Conservation (phyloP, 2,888 invertebrate genomes). For the Xanthorhoe designata region DNA sequence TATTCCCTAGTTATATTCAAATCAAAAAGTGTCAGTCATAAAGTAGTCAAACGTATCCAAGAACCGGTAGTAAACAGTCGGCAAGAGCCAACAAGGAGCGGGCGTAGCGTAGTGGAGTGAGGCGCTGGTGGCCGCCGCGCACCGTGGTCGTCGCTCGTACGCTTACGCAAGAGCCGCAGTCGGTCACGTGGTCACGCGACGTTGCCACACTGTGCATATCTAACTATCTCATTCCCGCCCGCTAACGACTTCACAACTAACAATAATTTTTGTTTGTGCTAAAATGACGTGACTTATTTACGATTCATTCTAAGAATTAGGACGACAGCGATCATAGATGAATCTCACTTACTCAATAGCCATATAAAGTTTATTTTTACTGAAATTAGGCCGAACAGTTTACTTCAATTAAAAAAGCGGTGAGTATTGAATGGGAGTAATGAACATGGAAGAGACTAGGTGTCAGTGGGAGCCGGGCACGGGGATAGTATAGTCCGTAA, state of each 20-base stretch:
- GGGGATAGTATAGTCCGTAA: background rate
- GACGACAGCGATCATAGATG: slow-evolving; percentile 61
- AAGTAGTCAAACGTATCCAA: background rate
- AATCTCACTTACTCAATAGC: slow-evolving; percentile 44
- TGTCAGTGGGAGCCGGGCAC: background rate
- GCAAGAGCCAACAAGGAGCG: slow-evolving; percentile 29
- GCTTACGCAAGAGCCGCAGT: slow-evolving; percentile 83
- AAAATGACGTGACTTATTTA: slow-evolving; percentile 79
- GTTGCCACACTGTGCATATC: slow-evolving; percentile 73
- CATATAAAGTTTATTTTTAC: slow-evolving; percentile 21
- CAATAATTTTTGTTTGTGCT: slow-evolving; percentile 80
- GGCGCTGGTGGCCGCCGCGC: slow-evolving; percentile 53
- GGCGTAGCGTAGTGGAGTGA: slow-evolving; percentile 46
- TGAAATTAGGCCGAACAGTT: slow-evolving; percentile 22
- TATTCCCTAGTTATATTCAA: background rate
- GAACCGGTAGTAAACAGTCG: slow-evolving; percentile 18
- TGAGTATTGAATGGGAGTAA: slow-evolving; percentile 21
- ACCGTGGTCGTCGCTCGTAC: slow-evolving; percentile 74
- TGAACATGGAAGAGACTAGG: slow-evolving; percentile 13
- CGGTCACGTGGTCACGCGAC: slow-evolving; percentile 79
- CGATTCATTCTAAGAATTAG: slow-evolving; percentile 75
- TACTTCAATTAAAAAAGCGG: slow-evolving; percentile 19
- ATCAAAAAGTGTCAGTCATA: background rate
- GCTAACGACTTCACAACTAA: slow-evolving; percentile 69
- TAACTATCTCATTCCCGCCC: slow-evolving; percentile 69